Evolutionary conservation across 2,113 vertebrate genomes (phyloP), one percentile per base, ranked within the genome.

Genomic region (Zosterops hypoxanthus): DNA sequence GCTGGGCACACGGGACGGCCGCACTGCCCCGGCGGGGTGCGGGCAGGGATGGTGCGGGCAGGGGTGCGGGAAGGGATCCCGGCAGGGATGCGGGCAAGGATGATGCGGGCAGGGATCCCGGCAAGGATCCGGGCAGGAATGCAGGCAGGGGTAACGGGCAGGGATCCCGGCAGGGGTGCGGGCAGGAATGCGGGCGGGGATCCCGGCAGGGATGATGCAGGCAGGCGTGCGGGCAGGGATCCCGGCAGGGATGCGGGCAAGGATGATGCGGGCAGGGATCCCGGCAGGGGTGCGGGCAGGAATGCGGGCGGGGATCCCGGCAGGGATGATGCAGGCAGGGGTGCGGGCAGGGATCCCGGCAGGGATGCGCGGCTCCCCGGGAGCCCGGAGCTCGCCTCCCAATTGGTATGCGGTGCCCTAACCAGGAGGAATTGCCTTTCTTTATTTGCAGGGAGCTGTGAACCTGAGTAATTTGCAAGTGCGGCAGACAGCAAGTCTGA

Each of bases 331-430:
- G 44, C 44, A 8, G 18, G 18, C 44, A 44, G 41, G 23, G 57
- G 36, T 60, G 15, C 34, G 34, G 59, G 34, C 52, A 7, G 33
- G 11, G 8, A 39, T 61, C 36, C 61, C 39, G 39, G 39, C 53
- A 33, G 55, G 36, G 26, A 44, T 13, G 41, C 42, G 9, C 17
- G 7, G 11, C 8, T 5, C 9, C 26, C 42, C 28, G 2, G 39
- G 9, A 2, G 12, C 39, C 4, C 39, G 0, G 3, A 31, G 63
- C 49, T 60, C 2, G 5, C 13, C 1, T 28, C 15, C 12, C 3
- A 17, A 3, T 17, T 7, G 60, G 15, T 3, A 1, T 19, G 41
- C 16, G 1, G 0, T 82, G 75, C 70, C 50, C 75, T 23, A 6
- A 50, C 24, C 8, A 8, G 20, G 13, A 72, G 63, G 49, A 69